Evolutionary conservation across 2,888 invertebrate species (phyloP).

Genomic region (Diploptera punctata): DNA sequence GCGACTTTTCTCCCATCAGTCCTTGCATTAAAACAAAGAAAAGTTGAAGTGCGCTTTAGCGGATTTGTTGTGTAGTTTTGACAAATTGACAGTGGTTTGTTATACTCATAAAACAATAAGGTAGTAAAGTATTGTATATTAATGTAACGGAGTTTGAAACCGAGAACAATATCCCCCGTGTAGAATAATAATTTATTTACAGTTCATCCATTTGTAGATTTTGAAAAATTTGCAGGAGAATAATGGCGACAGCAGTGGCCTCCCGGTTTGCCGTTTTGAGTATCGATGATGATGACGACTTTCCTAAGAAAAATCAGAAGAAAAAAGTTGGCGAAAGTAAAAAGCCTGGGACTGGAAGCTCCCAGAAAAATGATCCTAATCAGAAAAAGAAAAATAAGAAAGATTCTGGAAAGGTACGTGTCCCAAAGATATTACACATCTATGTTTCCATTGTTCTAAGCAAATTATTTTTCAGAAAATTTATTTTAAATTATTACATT

Average conservation of each 20-base stretch:
- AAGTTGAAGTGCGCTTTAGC: background rate
- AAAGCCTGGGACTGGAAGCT: slow-evolving; percentile 48
- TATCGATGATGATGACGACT: slow-evolving; percentile 74
- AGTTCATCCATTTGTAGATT: background rate
- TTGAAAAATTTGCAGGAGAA: background rate
- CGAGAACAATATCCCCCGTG: no score
- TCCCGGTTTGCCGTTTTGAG: slow-evolving; percentile 77
- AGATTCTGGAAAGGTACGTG: slow-evolving; percentile 39
- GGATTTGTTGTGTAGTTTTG: background rate
- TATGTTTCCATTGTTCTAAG: no score
- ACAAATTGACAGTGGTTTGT: background rate
- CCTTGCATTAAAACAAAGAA: background rate
- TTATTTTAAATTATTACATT: no score
- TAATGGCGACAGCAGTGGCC: slow-evolving; percentile 56
- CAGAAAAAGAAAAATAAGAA: slow-evolving; percentile 48
- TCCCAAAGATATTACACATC: background rate
- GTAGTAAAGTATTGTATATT: no score
- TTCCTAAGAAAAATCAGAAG: slow-evolving; percentile 53
- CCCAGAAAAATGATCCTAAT: slow-evolving; percentile 23
- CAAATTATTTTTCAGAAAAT: no score
- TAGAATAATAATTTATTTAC: background rate
- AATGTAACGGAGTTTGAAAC: no score
- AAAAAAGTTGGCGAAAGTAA: slow-evolving; percentile 50
- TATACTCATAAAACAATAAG: background rate
- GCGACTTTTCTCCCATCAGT: background rate